A percentile compares a stretch with the other conserved stretches of the same genome.
These are phyloP conservation scores for Epinephelus cyanopodus DNA, from an alignment of 2,113 vertebrate species.

Conservation along the genomic window DNA sequence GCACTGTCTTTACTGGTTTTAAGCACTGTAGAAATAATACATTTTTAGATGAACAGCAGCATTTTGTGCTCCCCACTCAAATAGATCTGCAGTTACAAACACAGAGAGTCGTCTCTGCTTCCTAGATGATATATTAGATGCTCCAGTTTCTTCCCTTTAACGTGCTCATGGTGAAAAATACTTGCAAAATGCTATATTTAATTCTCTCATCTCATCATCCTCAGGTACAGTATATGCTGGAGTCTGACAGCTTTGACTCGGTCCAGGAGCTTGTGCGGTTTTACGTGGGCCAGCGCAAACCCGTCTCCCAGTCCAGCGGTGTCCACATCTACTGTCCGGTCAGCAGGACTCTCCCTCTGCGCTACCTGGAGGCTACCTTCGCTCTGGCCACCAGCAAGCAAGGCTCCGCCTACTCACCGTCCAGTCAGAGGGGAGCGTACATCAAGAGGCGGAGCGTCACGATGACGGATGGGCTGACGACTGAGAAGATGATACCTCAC, in stretches of 20 bases:
- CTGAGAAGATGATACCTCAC: slow-evolving; percentile 94
- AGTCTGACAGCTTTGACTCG: slow-evolving; percentile 94
- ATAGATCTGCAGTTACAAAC: not conserved
- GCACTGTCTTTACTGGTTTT: not conserved
- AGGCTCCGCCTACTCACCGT: slow-evolving; percentile 86
- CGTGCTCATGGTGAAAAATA: not conserved
- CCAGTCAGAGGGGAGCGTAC: slow-evolving; percentile 91
- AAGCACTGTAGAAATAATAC: not conserved
- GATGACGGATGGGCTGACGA: slow-evolving; percentile 94
- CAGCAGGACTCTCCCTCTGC: slow-evolving; percentile 95
- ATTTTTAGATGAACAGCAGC: not conserved
- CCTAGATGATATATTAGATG: not conserved
- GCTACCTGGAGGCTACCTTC: slow-evolving; percentile 97
- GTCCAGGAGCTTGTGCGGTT: slow-evolving; percentile 93
- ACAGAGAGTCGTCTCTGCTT: not conserved
- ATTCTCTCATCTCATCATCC: not conserved
- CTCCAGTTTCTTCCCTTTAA: not conserved
- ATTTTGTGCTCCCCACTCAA: not conserved
- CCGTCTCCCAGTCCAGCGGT: slow-evolving; percentile 90
- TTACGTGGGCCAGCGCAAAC: slow-evolving; percentile 92
- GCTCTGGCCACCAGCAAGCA: slow-evolving; percentile 90
- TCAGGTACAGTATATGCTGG: slow-evolving; percentile 92
- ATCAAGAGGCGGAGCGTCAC: slow-evolving; percentile 97
- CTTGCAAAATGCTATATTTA: not conserved
- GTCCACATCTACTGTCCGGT: slow-evolving; percentile 96